Evolutionary conservation across 2,797 vertebrate genomes (phyloP), one percentile per base, ranked within the genome.

Genomic region (Apogon talboti): DNA sequence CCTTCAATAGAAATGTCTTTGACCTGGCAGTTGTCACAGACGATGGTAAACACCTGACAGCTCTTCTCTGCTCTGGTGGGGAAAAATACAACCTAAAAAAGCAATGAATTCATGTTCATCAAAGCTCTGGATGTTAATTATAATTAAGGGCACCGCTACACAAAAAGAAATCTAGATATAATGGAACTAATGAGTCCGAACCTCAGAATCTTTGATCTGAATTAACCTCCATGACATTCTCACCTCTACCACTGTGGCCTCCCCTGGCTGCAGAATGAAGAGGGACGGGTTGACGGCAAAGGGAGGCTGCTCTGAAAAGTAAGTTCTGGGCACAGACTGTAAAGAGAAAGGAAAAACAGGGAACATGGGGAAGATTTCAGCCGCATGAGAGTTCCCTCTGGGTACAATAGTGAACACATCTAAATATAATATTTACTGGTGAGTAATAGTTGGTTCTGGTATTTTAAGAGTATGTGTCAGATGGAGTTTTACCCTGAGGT

Each of bases 1-100:
- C 98, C 98, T 96, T 91, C 72, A 7, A 95, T 69, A 56, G 91
- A 94, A 79, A 99, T 74, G 41, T 96, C 92, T 76, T 82, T 94
- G 42, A 93, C 84, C 71, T 95, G 97, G 84, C 95, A 98, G 87
- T 95, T 96, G 92, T 98, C 95, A 80, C 96, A 98, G 41, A 95
- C 85, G 1, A 98, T 43, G 33, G 91, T 87, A 74, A 96, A 98
- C 43, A 65, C 85, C 80, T 93, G 89, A 46, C 89, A 65, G 8
- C 77, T 91, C 49, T 48, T 89, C 56, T 91, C 94, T 8, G 92
- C 74, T 16, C 65, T 57, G 7, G 50, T 90, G 13, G 98, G 98
- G 54, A 95, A 95, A 91, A 99, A 99, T 61, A 92, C 62, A 16
- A 97, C 92, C 98, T 99, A 79, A 84, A 86, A 77, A n/a, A 68